Base-by-base conservation (phyloP, 2,113 vertebrate genomes). In the Athene cunicularia region DNA sequence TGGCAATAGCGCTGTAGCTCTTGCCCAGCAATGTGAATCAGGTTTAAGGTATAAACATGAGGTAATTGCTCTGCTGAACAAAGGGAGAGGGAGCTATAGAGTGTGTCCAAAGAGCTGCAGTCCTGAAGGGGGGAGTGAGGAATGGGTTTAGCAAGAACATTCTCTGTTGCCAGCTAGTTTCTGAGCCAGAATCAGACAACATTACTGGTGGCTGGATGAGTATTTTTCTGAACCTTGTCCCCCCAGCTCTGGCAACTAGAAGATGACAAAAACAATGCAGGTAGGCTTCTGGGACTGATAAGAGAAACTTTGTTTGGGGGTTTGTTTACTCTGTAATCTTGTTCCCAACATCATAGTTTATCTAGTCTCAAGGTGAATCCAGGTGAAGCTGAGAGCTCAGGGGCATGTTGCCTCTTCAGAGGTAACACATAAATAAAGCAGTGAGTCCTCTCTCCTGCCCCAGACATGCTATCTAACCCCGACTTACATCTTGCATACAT, bases 11-110 rank as follows among this genome's bases (percentile, higher is more conserved):
- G 27, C 47, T 45, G 45, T 21, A n/a, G 18, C 58, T 59, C n/a
- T 18, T 24, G 33, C 22, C 4, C 1, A 4, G 21, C 5, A 1
- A 35, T 21, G 9, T 32, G 49, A 27, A 10, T 62, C 9, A 0
- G 28, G 16, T 62, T 90, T 53, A 30, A n/a, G 52, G 47, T 14
- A n/a, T 15, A 6, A 55, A 58, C 12, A 11, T 1, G 32, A 70
- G 45, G 26, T 16, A 5, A 76, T 23, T 52, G 28, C 26, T 27
- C 20, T 62, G 37, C 8, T 55, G 30, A 73, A 39, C 39, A 64
- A 28, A 19, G 8, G 75, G 19, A 79, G 56, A 63, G 24, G 27
- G 59, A 64, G 9, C 14, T 63, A 23, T 6, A 27, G 15, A 12
- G 24, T 15, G 30, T 66, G 56, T 24, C 21, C 43, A 39, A n/a